Evolutionary conservation across 2,113 vertebrate species (phyloP).

Genomic region (Oryzias woworae): DNA sequence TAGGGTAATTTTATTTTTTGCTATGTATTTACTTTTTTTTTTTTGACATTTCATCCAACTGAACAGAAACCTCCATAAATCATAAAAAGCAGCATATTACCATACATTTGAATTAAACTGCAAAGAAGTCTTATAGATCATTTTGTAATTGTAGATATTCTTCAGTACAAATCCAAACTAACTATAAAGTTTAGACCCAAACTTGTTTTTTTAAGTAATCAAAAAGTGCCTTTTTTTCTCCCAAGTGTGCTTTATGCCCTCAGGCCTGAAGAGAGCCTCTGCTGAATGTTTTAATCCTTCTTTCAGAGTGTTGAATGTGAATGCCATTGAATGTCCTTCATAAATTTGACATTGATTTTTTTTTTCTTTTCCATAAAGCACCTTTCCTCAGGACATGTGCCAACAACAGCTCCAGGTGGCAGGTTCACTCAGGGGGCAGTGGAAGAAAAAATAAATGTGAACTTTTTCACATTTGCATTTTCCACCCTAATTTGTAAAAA

Average conservation of each 20-base stretch:
- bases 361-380: constrained; percentile 47
- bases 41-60: background rate
- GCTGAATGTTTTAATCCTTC: constrained; percentile 57
- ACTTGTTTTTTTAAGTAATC: constrained; percentile 17
- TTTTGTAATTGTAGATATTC: too few relatives aligned
- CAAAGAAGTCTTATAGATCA: too few relatives aligned
- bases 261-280: constrained; percentile 35
- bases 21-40: constrained; percentile 45
- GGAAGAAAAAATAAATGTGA: constrained; percentile 25
- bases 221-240: constrained; percentile 15
- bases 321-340: constrained; percentile 65
- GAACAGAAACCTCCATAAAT: too few relatives aligned
- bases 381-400: constrained; percentile 55
- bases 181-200: constrained; percentile 2
- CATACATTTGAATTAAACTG: too few relatives aligned
- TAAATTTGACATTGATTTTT: constrained; percentile 69
- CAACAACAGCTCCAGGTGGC: constrained; percentile 49
- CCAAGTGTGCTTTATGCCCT: constrained; percentile 6
- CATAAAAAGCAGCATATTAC: too few relatives aligned
- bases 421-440: constrained; percentile 35
- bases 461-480: constrained; percentile 1
- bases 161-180: background rate
- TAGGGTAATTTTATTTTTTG: constrained; percentile 39
- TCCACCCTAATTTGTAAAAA: background rate
- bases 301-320: constrained; percentile 57